Conservation (phyloP, 2,888 invertebrate species). For the Leptura quadrifasciata region DNA sequence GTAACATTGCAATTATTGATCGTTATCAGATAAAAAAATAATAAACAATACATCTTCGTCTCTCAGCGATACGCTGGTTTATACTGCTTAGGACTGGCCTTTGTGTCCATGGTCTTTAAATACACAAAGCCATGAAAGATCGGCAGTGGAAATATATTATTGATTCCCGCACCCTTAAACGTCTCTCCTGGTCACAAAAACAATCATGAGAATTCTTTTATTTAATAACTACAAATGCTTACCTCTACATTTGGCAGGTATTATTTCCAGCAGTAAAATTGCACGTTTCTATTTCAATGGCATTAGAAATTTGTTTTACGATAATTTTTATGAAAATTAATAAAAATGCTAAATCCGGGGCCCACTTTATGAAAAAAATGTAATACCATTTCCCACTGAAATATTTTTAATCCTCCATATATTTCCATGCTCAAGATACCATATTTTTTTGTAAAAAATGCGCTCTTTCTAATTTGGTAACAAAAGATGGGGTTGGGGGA, state of each 20-base stretch:
- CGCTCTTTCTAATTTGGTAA: too few relatives aligned
- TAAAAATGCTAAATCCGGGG: too few relatives aligned
- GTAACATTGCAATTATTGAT: background rate
- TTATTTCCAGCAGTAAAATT: too few relatives aligned
- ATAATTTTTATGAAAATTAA: too few relatives aligned
- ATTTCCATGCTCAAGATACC: too few relatives aligned
- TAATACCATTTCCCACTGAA: too few relatives aligned
- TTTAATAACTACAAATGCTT: constrained; percentile 17
- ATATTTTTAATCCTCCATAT: too few relatives aligned
- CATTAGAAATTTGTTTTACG: too few relatives aligned
- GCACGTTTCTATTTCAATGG: too few relatives aligned
- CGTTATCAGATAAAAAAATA: background rate
- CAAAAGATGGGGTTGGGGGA: too few relatives aligned
- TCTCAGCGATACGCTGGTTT: background rate
- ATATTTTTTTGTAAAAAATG: too few relatives aligned
- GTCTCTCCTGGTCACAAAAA: constrained; percentile 33
- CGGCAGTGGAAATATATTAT: constrained; percentile 19
- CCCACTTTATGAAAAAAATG: too few relatives aligned
- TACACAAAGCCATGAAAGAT: constrained; percentile 6
- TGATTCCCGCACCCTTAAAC: constrained; percentile 46
- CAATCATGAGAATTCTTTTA: constrained; percentile 14
- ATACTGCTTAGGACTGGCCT: constrained; percentile 26
- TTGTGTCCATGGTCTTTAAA: constrained; percentile 11
- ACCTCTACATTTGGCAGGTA: background rate
- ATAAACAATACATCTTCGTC: constrained; percentile 15